Evolutionary conservation across 2,113 vertebrate species (phyloP).

Genomic region (Crotophaga sulcirostris): DNA sequence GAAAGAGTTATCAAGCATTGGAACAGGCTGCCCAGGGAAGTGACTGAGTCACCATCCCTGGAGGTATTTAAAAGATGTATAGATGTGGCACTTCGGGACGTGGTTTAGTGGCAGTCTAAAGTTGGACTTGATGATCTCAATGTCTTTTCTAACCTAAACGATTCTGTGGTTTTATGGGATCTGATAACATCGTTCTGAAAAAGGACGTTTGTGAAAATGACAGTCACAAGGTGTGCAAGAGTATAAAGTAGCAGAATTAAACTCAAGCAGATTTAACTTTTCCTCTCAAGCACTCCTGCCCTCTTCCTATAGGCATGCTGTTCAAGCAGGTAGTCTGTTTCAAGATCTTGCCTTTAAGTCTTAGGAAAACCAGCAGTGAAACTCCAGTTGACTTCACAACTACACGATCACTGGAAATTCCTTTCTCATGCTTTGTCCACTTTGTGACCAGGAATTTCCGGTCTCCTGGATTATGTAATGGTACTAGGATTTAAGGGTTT

Average conservation of each 20-base stretch:
- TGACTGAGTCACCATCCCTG: too few species aligned
- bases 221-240: background rate
- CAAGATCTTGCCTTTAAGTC: background rate
- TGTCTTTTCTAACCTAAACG: background rate
- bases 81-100: too few species aligned
- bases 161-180: background rate
- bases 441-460: background rate
- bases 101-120: too few species aligned
- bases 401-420: background rate
- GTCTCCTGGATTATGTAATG: background rate
- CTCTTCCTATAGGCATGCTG: background rate
- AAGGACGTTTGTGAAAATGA: background rate
- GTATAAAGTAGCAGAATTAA: background rate
- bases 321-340: background rate
- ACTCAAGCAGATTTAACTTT: background rate
- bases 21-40: too few species aligned
- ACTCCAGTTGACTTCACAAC: background rate
- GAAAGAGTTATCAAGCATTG: too few species aligned
- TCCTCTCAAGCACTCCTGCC: background rate
- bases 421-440: background rate
- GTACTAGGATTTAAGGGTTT: background rate
- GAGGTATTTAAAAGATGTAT: too few species aligned
- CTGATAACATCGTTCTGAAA: background rate
- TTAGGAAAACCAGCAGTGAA: background rate
- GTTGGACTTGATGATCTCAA: background rate